These are phyloP conservation scores for Amphiprion ocellaris DNA, from an alignment of 2,113 vertebrate species.

Conservation along the genomic window DNA sequence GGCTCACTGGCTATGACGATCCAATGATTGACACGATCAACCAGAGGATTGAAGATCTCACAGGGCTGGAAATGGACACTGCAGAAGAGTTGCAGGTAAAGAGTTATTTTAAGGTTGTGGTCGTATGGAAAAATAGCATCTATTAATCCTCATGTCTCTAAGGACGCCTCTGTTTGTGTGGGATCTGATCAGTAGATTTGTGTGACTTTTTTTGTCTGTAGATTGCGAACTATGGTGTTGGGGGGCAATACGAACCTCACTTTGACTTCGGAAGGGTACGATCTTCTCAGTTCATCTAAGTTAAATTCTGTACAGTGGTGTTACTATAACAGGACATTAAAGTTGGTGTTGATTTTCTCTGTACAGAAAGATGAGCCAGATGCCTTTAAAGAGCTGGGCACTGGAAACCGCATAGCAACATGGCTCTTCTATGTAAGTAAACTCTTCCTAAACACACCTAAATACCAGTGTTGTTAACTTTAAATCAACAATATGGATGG, in stretches of 20 bases:
- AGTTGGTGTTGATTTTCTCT: slow-evolving; percentile 32
- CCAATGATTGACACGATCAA: slow-evolving; percentile 91
- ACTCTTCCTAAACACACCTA: background rate
- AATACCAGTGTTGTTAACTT: background rate
- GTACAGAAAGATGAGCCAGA: slow-evolving; percentile 98
- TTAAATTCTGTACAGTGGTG: background rate
- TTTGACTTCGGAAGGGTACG: slow-evolving; percentile 93
- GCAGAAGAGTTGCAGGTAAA: slow-evolving; percentile 95
- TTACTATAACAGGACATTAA: background rate
- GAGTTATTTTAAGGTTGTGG: background rate
- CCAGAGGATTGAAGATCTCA: slow-evolving; percentile 93
- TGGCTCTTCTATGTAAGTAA: slow-evolving; percentile 98
- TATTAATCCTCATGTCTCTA: accelerated
- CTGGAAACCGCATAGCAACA: slow-evolving; percentile 97
- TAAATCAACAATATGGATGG: too few relatives aligned
- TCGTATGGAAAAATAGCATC: background rate
- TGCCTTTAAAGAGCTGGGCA: slow-evolving; percentile 98
- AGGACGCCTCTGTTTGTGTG: background rate
- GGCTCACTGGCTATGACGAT: slow-evolving; percentile 93
- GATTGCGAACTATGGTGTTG: slow-evolving; percentile 92
- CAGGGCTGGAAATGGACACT: slow-evolving; percentile 95
- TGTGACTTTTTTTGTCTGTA: slow-evolving; percentile 61
- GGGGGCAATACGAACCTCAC: slow-evolving; percentile 92
- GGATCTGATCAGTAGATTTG: background rate
- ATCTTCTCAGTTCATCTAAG: background rate